These are phyloP conservation scores for Nothobranchius furzeri DNA, from an alignment of 2,113 vertebrate genomes.

Conservation along the genomic window DNA sequence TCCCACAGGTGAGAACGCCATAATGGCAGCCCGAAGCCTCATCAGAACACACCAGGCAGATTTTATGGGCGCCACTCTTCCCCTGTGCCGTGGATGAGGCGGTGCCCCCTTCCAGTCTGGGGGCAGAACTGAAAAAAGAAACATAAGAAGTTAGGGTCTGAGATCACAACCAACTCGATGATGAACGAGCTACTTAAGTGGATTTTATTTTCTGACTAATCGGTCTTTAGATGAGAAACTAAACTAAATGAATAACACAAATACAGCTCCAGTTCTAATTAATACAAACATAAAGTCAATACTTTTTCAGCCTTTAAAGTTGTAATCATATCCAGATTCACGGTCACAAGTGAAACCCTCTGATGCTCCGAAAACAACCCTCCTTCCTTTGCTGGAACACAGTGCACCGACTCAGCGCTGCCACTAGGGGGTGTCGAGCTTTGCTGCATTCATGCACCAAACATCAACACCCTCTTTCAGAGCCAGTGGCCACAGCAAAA, in stretches of 20 bases:
- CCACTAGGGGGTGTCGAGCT: slow-evolving; percentile 62
- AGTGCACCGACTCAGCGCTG: slow-evolving; percentile 15
- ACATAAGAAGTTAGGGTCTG: background rate
- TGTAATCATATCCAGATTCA: slow-evolving; percentile 20
- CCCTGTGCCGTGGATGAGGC: slow-evolving; percentile 48
- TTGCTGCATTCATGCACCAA: slow-evolving; percentile 41
- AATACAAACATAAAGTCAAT: no score
- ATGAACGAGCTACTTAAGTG: no score
- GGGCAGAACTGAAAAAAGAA: slow-evolving; percentile 35
- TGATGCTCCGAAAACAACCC: slow-evolving; percentile 27
- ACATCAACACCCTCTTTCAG: slow-evolving; percentile 51
- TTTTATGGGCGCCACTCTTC: slow-evolving; percentile 74
- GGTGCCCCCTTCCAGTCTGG: slow-evolving; percentile 56
- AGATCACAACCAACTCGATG: background rate
- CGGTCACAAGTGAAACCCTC: slow-evolving; percentile 26
- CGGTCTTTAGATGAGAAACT: background rate
- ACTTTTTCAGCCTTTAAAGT: slow-evolving; percentile 15
- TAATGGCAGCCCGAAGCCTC: slow-evolving; percentile 85
- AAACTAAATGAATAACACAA: background rate
- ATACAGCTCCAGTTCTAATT: slow-evolving; percentile 7
- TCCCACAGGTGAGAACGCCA: slow-evolving; percentile 84
- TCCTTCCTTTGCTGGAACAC: slow-evolving; percentile 27
- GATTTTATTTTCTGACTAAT: background rate
- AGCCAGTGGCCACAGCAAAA: slow-evolving; percentile 49
- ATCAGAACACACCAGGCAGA: slow-evolving; percentile 83